These are phyloP conservation scores for Gymnothorax reevesii DNA, from an alignment of 2,797 vertebrate genomes.

Conservation along the genomic window DNA sequence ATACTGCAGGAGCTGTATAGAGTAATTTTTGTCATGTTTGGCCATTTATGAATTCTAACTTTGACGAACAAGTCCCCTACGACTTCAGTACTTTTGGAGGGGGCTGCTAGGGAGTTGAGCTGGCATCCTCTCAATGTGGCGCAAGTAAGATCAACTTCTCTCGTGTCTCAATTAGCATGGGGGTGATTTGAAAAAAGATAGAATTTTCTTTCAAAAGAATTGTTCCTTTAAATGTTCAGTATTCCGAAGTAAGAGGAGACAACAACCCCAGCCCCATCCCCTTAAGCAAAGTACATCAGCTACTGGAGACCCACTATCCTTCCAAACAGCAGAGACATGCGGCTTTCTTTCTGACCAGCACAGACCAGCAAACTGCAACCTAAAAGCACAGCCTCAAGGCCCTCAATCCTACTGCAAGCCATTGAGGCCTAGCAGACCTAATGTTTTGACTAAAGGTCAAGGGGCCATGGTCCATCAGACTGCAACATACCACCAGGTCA, in stretches of 20 bases:
- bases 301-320: not conserved
- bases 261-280: not conserved
- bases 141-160: no score
- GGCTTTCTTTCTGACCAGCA: not conserved
- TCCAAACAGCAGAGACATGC: not conserved
- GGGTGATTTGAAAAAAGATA: no score
- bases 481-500: not conserved
- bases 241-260: not conserved
- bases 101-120: no score
- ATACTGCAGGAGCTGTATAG: no score
- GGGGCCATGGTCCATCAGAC: not conserved
- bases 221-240: not conserved
- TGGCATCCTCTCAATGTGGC: no score
- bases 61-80: no score
- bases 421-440: not conserved
- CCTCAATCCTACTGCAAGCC: not conserved
- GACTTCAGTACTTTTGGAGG: no score
- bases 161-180: no score
- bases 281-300: not conserved
- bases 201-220: no score
- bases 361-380: not conserved
- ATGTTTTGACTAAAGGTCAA: not conserved
- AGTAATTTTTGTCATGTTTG: no score
- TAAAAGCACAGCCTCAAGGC: not conserved
- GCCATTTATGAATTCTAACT: no score